Evolutionary conservation across 92 coral and sea anemone species (phyloP).

Genomic region (Pocillopora grandis): DNA sequence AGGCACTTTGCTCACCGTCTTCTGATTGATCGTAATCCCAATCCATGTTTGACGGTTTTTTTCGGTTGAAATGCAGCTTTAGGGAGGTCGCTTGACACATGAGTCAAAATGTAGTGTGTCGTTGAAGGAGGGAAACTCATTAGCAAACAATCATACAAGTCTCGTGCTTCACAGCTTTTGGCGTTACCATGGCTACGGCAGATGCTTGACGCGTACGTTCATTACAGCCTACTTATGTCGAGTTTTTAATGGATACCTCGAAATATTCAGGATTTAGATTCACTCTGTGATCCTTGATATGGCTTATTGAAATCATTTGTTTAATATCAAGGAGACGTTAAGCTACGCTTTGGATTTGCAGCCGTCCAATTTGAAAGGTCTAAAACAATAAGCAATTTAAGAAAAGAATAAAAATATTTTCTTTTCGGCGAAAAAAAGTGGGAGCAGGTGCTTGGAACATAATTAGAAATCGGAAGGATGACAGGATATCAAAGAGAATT

Average conservation of each 20-base stretch:
- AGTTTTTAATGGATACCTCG: not conserved
- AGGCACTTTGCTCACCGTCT: slow-evolving; percentile 19
- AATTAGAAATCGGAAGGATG: not conserved
- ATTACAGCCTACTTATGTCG: not conserved
- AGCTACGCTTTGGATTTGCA: not conserved
- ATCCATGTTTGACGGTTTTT: slow-evolving; percentile 18
- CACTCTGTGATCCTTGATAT: too few species aligned
- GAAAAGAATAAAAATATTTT: slow-evolving; percentile 3
- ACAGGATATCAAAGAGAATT: not conserved
- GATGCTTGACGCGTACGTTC: not conserved
- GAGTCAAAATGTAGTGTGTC: slow-evolving; percentile 24
- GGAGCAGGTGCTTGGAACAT: slow-evolving; percentile 2
- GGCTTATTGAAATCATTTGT: too few species aligned
- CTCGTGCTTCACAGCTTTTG: slow-evolving; percentile 23
- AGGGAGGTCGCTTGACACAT: slow-evolving; percentile 20
- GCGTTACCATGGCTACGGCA: slow-evolving; percentile 32
- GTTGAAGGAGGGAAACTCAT: slow-evolving; percentile 30
- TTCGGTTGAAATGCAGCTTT: not conserved
- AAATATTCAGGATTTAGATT: not conserved
- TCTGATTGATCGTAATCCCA: slow-evolving; percentile 6
- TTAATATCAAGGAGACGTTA: not conserved
- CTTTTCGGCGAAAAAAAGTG: not conserved
- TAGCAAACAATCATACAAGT: not conserved
- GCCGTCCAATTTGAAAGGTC: not conserved
- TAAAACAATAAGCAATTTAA: not conserved